A percentile compares a stretch with the other conserved stretches of the same genome.
phyloP scores from a whole-genome alignment of 2,888 invertebrate species.

The Yponomeuta malinellus region DNA sequence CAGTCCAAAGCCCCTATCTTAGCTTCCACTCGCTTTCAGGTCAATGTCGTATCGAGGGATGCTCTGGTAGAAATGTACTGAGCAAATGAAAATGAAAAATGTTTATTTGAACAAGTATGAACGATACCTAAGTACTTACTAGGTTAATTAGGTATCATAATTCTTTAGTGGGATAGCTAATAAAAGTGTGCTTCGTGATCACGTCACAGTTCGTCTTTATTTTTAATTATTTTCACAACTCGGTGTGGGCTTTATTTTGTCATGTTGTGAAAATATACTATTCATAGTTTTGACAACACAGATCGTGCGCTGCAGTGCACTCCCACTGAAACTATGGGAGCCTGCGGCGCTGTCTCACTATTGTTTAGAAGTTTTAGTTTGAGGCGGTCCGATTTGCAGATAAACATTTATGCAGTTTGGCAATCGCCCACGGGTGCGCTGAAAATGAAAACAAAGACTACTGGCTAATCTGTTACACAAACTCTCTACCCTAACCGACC shows the following conservation, averaged over 20 bases:
- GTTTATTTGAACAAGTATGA: too few species aligned
- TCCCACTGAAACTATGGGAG: slow-evolving; percentile 8
- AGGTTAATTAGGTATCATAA: neutral
- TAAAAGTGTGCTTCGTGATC: too few species aligned
- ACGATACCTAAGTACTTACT: neutral
- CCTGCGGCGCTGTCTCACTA: slow-evolving; percentile 8
- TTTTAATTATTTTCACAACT: neutral
- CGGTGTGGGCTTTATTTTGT: neutral
- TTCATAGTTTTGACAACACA: slow-evolving; percentile 14
- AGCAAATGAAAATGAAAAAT: too few species aligned
- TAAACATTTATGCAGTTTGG: slow-evolving; percentile 6
- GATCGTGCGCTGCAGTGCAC: slow-evolving; percentile 3
- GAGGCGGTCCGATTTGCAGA: neutral
- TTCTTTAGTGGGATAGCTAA: neutral
- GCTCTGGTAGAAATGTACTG: too few species aligned
- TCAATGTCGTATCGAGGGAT: too few species aligned
- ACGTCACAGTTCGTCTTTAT: neutral
- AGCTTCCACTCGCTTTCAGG: too few species aligned
- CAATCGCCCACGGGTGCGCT: neutral
- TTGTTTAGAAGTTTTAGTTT: slow-evolving; percentile 12
- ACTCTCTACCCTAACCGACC: neutral
- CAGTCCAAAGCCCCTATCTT: too few species aligned
- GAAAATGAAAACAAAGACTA: neutral
- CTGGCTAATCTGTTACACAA: neutral
- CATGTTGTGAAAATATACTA: slow-evolving; percentile 9